Base-by-base conservation (phyloP, 2,113 vertebrate species). In the Ceyx melanurus region DNA sequence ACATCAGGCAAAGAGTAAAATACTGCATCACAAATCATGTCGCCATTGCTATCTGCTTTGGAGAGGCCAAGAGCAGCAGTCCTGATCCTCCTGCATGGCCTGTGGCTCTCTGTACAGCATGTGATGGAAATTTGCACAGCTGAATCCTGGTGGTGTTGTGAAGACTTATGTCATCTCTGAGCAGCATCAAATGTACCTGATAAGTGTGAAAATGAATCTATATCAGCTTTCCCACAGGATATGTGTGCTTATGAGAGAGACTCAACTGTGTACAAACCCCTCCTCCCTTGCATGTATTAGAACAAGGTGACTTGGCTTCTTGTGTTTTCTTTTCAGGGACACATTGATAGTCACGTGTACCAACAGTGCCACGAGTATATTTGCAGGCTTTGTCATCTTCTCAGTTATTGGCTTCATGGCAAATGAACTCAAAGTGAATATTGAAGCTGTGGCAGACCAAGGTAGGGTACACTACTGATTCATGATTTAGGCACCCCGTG, bases 341-440 rank as follows among this genome's bases (percentile, higher is more conserved):
- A 99, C 99, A 1, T 70, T 99, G 22, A 99, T 99, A 60, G 99
- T 99, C 76, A 98, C 99, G 0, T 99, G 98, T 85, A 99, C 99
- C 92, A 99, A 99, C 98, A 99, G 99, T 79, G 99, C 99, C 96
- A 99, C 99, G 2, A 99, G 99, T 86, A 99, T 99, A 94, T 99
- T 99, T 91, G 99, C 99, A 7, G 99, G 99, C 31, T 99, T 99
- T 50, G 99, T 99, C 97, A 99, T 99, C 97, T 99, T 99, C 97
- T 99, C 99, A 0, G 99, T 99, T 35, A 99, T 99, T 31, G 99
- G 99, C 81, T 99, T 99, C 98, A 99, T 99, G 99, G 99, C 99
- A 75, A 98, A 99, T 2, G 99, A 99, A 60, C 97, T 99, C 89
- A 99, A 99, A 96, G 99, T 99, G 82, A 98, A 99, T 22, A 99